Base-by-base conservation (phyloP, 23 tunicate species). In the Oikopleura dioica region DNA sequence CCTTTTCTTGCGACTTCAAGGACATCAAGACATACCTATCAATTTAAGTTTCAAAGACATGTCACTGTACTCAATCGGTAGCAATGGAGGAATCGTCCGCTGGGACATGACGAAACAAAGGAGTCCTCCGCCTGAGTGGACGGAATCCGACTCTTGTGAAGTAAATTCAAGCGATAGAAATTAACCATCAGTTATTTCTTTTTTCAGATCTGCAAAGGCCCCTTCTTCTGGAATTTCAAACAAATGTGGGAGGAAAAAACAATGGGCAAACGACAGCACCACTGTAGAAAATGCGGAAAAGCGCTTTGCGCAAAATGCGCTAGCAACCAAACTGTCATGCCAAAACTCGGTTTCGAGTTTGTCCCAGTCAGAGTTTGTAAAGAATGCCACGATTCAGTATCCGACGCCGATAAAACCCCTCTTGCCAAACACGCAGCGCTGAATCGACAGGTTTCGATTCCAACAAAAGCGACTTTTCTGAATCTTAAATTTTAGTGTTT, bases 161-260 rank as follows among this genome's bases (percentile, higher is more conserved):
- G 55, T 44, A 44, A 44, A 44, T 16, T 9, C 16, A 9, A 44
- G 16, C 55, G 55, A 44, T 9, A 16, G 16, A 44, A 44, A 44
- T 16, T 44, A 16, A 16, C 9, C 9, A 44, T 44, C 9, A 44
- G 9, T 9, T 16, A 9, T 44, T 44, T 16, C 55, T 9, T 16
- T 44, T 44, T 44, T 44, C 59, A 55, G 26, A 85, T 81, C 55
- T 91, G 97, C 69, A 85, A 82, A 38, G 81, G 59, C 35, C 97
- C 97, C 2, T 91, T 91, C 68, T 91, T 91, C 75, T 91, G 97
- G 97, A 91, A 91, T 78, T 85, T 91, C 68, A 81, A 75, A 36
- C 94, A 91, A 86, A 91, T 91, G 97, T 91, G 97, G 97, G 78
- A 51, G 36, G 97, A 91, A 0, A 91, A 86, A 59, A 91, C 92